Percentiles rank a stretch among this genome's conserved stretches.
Evolutionary conservation across 2,888 invertebrate species (phyloP).

Genomic region (Atherix ibis): DNA sequence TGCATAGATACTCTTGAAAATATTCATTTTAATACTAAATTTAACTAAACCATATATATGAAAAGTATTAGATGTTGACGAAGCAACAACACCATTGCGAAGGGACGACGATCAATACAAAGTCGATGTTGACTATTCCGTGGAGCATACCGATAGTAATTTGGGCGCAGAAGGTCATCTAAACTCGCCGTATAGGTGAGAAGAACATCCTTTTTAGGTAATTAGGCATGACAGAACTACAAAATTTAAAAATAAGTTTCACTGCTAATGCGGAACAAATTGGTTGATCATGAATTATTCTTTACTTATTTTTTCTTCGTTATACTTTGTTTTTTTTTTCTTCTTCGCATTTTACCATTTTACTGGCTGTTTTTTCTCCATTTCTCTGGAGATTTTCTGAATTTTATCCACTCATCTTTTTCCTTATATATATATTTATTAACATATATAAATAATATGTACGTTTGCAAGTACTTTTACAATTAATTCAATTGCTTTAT

Average conservation of each 20-base stretch:
- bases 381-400: too few species aligned
- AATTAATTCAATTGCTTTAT: conserved; percentile 1
- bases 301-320: not conserved
- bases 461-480: too few species aligned
- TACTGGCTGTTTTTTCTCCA: too few species aligned
- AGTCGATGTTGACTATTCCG: conserved; percentile 22
- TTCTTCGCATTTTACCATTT: too few species aligned
- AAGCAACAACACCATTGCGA: conserved; percentile 30
- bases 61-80: conserved; percentile 24
- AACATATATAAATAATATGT: too few species aligned
- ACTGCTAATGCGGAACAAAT: conserved; percentile 10
- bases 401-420: too few species aligned
- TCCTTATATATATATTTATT: too few species aligned
- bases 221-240: conserved; percentile 17
- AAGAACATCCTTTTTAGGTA: conserved; percentile 21
- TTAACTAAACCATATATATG: too few species aligned
- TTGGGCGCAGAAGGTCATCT: conserved; percentile 22
- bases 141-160: conserved; percentile 22
- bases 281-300: conserved; percentile 7
- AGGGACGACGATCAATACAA: conserved; percentile 28
- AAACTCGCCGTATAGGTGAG: conserved; percentile 30
- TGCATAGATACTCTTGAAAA: not conserved
- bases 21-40: not conserved
- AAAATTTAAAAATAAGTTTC: conserved; percentile 10
- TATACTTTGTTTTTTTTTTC: not conserved